Evolutionary conservation across 2,797 vertebrate species (phyloP).

Genomic region (Phaenicophaeus curvirostris): DNA sequence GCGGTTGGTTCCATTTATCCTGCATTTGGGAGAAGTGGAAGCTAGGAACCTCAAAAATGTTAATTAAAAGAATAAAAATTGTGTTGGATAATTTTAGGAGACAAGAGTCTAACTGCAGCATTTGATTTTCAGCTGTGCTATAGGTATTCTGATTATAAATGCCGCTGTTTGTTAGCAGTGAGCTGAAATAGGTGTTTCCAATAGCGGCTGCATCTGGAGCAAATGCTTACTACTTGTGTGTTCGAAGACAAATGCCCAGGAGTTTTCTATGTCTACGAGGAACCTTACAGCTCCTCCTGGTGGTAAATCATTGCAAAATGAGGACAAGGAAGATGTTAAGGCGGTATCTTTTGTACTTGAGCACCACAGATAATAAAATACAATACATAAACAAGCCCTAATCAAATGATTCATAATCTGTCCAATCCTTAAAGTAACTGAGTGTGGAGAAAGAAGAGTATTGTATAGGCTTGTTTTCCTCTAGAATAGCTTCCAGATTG

Average conservation of each 20-base stretch:
- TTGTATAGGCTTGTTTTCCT: background rate
- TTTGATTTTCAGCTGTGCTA: background rate
- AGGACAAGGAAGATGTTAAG: background rate
- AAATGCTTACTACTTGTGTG: background rate
- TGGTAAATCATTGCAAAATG: background rate
- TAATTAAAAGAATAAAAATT: background rate
- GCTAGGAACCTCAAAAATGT: background rate
- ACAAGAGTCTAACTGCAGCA: background rate
- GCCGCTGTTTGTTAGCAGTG: background rate
- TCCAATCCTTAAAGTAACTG: background rate
- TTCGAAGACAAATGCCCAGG: background rate
- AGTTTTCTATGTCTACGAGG: background rate
- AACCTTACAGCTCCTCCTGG: constrained; percentile 9
- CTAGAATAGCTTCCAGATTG: background rate
- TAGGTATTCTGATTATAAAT: background rate
- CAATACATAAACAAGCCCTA: background rate
- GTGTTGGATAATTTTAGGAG: background rate
- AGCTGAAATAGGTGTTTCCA: background rate
- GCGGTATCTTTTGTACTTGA: fast-evolving
- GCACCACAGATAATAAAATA: background rate
- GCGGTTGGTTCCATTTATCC: background rate
- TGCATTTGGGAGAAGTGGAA: background rate
- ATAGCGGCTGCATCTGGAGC: background rate
- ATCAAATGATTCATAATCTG: background rate
- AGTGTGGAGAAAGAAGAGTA: background rate